Evolutionary conservation across 2,113 vertebrate genomes (phyloP).

Genomic region (Platichthys stellatus): DNA sequence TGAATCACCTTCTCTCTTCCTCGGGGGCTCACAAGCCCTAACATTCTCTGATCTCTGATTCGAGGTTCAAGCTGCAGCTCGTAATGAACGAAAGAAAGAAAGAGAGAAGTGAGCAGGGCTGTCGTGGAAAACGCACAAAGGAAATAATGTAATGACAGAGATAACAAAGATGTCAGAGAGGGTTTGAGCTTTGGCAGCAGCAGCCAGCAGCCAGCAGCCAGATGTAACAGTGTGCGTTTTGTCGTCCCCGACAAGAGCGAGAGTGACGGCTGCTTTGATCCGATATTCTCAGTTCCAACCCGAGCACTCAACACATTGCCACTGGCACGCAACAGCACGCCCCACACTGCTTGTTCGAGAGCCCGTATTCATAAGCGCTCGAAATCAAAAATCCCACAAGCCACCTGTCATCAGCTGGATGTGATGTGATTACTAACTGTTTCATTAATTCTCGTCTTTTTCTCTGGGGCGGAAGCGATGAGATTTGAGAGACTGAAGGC

Average conservation of each 20-base stretch:
- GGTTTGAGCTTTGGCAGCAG: constrained; percentile 49
- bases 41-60: constrained; percentile 20
- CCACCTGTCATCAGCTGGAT: constrained; percentile 58
- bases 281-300: constrained; percentile 34
- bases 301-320: constrained; percentile 40
- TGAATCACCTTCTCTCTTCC: constrained; percentile 16
- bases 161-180: constrained; percentile 49
- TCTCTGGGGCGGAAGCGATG: constrained; percentile 7
- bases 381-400: constrained; percentile 43
- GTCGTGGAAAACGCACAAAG: not conserved
- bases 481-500: constrained; percentile 19
- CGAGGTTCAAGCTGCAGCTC: constrained; percentile 14
- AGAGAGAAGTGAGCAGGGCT: too few species aligned
- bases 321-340: constrained; percentile 6
- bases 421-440: constrained; percentile 60
- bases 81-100: constrained; percentile 19
- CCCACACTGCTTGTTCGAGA: not conserved
- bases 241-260: constrained; percentile 46
- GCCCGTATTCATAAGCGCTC: not conserved
- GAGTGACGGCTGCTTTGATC: constrained; percentile 71
- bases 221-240: constrained; percentile 46
- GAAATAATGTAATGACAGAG: constrained; percentile 38
- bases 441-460: constrained; percentile 44
- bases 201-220: constrained; percentile 15
- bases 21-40: not conserved